Percentiles rank a stretch among this genome's conserved stretches.
phyloP scores from a whole-genome alignment of 2,888 invertebrate species.

The Allygus modestus region DNA sequence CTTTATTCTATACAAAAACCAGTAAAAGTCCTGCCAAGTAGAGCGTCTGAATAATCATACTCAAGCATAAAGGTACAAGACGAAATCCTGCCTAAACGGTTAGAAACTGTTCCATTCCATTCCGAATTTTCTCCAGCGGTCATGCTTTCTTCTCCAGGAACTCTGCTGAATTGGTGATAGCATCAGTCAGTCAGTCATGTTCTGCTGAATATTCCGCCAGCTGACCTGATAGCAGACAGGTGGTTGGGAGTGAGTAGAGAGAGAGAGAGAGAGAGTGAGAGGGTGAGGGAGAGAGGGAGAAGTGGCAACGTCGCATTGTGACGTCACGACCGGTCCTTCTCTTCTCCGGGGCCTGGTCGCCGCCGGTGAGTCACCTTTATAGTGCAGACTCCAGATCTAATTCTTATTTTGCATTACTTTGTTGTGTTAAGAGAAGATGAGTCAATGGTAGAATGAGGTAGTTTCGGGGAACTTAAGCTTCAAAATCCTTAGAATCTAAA shows the following conservation, averaged over 20 bases:
- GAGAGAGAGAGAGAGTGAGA: not conserved
- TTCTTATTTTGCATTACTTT: too few relatives aligned
- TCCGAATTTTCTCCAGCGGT: conserved; percentile 29
- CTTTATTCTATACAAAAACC: not conserved
- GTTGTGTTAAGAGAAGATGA: too few relatives aligned
- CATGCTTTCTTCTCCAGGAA: conserved; percentile 36
- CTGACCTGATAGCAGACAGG: not conserved
- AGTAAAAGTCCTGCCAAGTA: not conserved
- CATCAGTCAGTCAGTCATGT: conserved; percentile 43
- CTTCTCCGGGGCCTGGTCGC: not conserved
- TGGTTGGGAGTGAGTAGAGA: not conserved
- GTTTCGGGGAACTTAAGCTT: too few relatives aligned
- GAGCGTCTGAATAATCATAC: not conserved
- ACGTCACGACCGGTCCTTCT: conserved; percentile 29
- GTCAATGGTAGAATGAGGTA: too few relatives aligned
- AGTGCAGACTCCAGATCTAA: not conserved
- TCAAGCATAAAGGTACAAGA: not conserved
- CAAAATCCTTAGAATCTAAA: too few relatives aligned
- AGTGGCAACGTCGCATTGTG: conserved; percentile 28
- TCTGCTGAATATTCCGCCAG: conserved; percentile 23
- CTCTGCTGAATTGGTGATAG: conserved; percentile 7
- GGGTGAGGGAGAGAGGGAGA: not conserved
- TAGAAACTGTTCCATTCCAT: not conserved
- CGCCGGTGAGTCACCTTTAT: not conserved
- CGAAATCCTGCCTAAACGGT: conserved; percentile 9